These are phyloP conservation scores for Pristionchus japonicus DNA, from an alignment of 2,888 invertebrate genomes.

Conservation along the genomic window DNA sequence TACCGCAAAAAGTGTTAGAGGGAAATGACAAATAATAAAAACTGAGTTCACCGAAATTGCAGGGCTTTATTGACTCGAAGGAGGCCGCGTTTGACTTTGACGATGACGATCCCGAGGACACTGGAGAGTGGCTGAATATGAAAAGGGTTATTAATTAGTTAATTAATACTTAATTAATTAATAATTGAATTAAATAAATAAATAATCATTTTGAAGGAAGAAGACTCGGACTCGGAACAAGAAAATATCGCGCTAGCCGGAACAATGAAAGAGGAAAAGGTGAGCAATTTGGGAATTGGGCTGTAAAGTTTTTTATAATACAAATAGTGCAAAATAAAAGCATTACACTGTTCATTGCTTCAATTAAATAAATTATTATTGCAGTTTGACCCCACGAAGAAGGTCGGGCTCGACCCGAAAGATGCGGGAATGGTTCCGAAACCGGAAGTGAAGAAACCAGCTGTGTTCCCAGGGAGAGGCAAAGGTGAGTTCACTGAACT, in stretches of 20 bases:
- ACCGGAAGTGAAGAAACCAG: not conserved
- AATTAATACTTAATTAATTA: too few species aligned
- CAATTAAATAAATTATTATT: not conserved
- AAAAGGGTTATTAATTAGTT: not conserved
- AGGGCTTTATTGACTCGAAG: not conserved
- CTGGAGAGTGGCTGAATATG: not conserved
- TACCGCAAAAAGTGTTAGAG: too few species aligned
- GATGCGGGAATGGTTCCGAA: not conserved
- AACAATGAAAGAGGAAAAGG: not conserved
- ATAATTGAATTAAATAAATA: not conserved
- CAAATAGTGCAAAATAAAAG: not conserved
- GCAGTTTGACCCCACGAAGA: not conserved
- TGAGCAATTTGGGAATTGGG: not conserved
- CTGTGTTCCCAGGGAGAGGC: not conserved
- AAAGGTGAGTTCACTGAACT: not conserved
- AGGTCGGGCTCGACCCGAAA: not conserved
- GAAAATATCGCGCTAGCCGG: not conserved
- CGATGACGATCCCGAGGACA: conserved; percentile 28
- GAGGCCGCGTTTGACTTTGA: not conserved
- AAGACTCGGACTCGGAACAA: not conserved
- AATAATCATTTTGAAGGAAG: not conserved
- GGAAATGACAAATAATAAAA: too few species aligned
- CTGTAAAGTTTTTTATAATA: too few species aligned
- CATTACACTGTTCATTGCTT: not conserved
- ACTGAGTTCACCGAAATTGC: too few species aligned